Conservation (phyloP, 2,888 invertebrate genomes). For the Troglohyphantes excavatus region DNA sequence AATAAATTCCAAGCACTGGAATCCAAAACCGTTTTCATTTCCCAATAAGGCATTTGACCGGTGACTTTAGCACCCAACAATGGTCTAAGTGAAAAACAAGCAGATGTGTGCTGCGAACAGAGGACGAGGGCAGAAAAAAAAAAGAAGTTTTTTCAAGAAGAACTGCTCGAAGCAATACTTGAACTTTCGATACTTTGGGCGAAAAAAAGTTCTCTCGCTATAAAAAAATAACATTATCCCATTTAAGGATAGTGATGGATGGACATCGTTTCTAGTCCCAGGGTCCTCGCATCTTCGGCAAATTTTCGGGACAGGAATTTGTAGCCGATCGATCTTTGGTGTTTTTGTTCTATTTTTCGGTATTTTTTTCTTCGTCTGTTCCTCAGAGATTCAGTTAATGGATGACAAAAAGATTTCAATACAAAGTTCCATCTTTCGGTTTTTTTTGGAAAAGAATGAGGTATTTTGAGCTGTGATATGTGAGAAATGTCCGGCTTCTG, state of each 20-base stretch:
- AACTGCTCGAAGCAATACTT: slow-evolving; percentile 7
- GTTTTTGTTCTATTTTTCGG: slow-evolving; percentile 1
- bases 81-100: not conserved
- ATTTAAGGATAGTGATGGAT: slow-evolving; percentile 9
- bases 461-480: too few species aligned
- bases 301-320: slow-evolving; percentile 19
- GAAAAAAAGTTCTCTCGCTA: not conserved
- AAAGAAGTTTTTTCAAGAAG: not conserved
- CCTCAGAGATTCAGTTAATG: not conserved
- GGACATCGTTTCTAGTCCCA: slow-evolving; percentile 3
- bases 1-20: not conserved
- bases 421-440: too few species aligned
- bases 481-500: too few species aligned
- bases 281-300: not conserved
- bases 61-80: not conserved
- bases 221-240: not conserved
- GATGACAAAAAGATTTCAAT: not conserved
- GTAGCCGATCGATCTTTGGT: not conserved
- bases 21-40: not conserved
- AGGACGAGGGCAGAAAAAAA: not conserved
- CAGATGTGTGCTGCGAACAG: too few species aligned
- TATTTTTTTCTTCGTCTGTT: not conserved
- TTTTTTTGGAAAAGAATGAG: not conserved
- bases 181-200: slow-evolving; percentile 7
- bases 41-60: not conserved